These are phyloP conservation scores for Corticium candelabrum DNA, from an alignment of 37 sponge, comb jelly and placozoan species.

Conservation along the genomic window DNA sequence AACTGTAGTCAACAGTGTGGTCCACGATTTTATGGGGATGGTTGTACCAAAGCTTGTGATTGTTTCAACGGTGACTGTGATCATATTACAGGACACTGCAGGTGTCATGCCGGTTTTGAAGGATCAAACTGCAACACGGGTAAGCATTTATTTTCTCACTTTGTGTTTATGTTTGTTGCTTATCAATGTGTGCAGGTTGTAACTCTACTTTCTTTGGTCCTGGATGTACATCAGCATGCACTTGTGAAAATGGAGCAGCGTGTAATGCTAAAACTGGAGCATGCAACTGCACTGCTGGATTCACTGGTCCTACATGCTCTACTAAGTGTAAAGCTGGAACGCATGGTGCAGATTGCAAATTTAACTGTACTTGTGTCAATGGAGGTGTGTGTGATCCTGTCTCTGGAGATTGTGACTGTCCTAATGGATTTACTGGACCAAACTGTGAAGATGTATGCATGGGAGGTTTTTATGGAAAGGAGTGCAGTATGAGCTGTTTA, in stretches of 20 bases:
- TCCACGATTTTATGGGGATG: neutral
- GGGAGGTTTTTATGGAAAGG: neutral
- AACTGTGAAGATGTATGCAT: neutral
- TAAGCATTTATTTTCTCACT: too few species aligned
- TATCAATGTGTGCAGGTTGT: neutral
- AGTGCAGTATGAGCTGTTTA: neutral
- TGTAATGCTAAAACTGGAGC: neutral
- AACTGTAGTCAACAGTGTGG: neutral
- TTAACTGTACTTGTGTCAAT: neutral
- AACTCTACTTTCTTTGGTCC: too few species aligned
- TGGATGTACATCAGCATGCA: neutral
- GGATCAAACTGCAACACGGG: conserved; percentile 16
- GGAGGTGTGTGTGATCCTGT: neutral
- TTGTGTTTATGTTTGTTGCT: neutral
- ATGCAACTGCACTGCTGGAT: neutral
- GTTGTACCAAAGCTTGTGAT: neutral
- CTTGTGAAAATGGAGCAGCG: neutral
- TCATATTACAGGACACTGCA: neutral
- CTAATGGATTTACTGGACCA: neutral
- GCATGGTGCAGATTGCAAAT: neutral
- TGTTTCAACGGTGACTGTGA: neutral
- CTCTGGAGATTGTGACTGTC: neutral
- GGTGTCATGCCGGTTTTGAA: conserved; percentile 9
- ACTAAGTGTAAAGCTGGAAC: neutral
- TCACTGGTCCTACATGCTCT: neutral